phyloP scores from a whole-genome alignment of 2,888 invertebrate genomes.

The Leptogaster cylindrica region DNA sequence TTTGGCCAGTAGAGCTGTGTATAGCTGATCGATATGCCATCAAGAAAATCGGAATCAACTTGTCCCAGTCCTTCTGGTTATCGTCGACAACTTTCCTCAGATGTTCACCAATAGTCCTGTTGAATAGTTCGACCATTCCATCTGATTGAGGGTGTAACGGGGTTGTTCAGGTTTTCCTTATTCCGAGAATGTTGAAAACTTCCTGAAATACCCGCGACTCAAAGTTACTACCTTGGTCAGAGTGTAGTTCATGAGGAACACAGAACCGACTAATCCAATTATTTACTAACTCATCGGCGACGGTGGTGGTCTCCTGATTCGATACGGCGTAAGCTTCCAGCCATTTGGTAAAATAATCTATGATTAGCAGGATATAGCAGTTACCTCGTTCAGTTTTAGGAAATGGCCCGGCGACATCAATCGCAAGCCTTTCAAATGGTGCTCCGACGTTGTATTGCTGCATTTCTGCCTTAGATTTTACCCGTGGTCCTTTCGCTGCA shows the following conservation, averaged over 20 bases:
- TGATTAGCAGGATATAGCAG: conserved; percentile 18
- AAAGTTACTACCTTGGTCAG: conserved; percentile 38
- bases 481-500: background rate
- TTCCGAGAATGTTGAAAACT: conserved; percentile 21
- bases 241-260: conserved; percentile 20
- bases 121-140: conserved; percentile 51
- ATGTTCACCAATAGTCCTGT: conserved; percentile 48
- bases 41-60: conserved; percentile 27
- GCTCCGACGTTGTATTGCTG: background rate
- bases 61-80: conserved; percentile 35
- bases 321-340: conserved; percentile 4
- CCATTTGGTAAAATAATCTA: conserved; percentile 41
- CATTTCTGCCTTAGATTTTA: background rate
- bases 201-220: background rate
- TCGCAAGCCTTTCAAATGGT: background rate
- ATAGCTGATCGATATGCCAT: conserved; percentile 8
- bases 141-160: conserved; percentile 51
- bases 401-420: conserved; percentile 2
- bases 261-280: conserved; percentile 18
- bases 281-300: conserved; percentile 1
- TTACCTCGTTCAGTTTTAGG: conserved; percentile 1
- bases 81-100: conserved; percentile 31
- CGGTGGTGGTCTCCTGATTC: no score
- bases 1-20: background rate
- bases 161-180: conserved; percentile 47